Evolutionary conservation across 2,113 vertebrate species (phyloP), one percentile per base, ranked within the genome.

Genomic region (Hystrix brachyura): DNA sequence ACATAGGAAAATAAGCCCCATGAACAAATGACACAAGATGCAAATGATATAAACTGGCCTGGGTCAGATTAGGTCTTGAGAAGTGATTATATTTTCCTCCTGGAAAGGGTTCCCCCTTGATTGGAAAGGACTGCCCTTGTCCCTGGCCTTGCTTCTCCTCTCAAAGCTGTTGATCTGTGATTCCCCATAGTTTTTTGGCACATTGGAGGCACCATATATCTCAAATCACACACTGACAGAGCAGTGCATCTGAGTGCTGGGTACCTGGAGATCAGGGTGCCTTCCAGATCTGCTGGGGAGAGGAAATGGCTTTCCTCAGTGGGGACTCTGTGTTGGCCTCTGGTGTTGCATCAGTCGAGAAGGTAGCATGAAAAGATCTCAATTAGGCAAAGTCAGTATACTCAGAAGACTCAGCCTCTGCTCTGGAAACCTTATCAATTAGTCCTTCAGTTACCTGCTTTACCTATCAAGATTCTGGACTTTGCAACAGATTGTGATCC

Each of bases 341-440:
- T 34, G 29, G 4, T 34, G 38, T 67, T 84, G 5, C 25, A 94
- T 93, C 65, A 27, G 4, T 96, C 86, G 60, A 29, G 53, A 9
- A 64, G n/a, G 18, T 53, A 55, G 69, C 19, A 95, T 1, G 3
- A 60, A 57, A 64, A 32, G 67, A 78, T 48, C 15, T 85, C 23
- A 90, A 53, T 38, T 43, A 85, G 88, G 82, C 81, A 82, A 8
- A 60, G 19, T 43, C 6, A 88, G 80, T 86, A 95, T 14, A 51
- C 18, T 48, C 27, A 67, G 79, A 71, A 76, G 60, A 48, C 23
- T 92, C 51, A 90, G 0, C 32, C 94, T 97, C 86, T 5, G 3
- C 92, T 97, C 96, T 97, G 95, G 90, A 97, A 78, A 97, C 95
- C 17, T 48, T 76, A 76, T 95, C 74, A 93, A 5, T 60, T 87